Evolutionary conservation across 2,113 vertebrate genomes (phyloP).

Genomic region (Phocoena sinus): DNA sequence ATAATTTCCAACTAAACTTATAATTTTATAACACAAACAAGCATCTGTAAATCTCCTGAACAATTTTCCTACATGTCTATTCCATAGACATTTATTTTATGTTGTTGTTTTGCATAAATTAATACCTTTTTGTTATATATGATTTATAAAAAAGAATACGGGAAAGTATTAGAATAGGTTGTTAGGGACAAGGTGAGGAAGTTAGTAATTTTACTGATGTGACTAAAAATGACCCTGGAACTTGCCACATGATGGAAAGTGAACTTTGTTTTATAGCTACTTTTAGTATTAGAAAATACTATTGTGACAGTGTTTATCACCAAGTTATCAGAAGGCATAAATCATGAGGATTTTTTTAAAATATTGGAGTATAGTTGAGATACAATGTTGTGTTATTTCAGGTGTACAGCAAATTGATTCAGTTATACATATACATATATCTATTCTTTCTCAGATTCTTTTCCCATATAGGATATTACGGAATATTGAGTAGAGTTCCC

Average conservation of each 20-base stretch:
- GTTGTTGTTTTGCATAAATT: not conserved
- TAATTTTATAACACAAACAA: not conserved
- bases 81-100: not conserved
- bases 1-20: not conserved
- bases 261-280: not conserved
- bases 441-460: no score
- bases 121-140: not conserved
- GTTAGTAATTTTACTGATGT: not conserved
- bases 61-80: not conserved
- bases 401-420: no score
- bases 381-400: no score
- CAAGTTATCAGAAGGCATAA: not conserved
- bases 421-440: no score
- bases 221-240: not conserved
- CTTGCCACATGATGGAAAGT: not conserved
- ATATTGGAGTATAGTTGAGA: no score
- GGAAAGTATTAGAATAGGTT: not conserved
- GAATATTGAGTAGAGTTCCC: no score
- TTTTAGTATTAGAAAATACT: not conserved
- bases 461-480: no score
- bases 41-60: not conserved
- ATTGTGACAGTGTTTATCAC: not conserved
- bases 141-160: not conserved
- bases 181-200: not conserved
- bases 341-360: not conserved